Conservation (phyloP, 2,797 vertebrate species). For the Linurgus olivaceus region DNA sequence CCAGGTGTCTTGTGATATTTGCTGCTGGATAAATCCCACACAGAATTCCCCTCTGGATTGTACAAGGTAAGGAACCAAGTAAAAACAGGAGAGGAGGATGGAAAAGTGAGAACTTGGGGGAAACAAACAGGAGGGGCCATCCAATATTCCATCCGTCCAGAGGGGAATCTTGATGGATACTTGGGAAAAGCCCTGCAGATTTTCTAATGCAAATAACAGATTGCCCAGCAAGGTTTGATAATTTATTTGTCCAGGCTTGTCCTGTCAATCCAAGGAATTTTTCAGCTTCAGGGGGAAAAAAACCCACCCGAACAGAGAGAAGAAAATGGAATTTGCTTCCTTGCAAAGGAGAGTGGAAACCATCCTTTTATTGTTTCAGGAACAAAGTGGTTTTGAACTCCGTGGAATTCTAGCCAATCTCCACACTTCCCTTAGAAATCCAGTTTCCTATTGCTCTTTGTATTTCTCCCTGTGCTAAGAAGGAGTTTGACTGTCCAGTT, state of each 20-base stretch:
- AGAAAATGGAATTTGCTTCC: neutral
- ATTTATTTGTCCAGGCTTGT: neutral
- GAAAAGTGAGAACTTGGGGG: neutral
- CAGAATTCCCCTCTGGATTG: neutral
- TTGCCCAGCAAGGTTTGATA: neutral
- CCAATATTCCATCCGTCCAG: neutral
- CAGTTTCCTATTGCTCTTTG: fast-evolving
- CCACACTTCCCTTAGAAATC: neutral
- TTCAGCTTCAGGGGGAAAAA: neutral
- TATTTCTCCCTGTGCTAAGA: neutral
- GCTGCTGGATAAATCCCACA: neutral
- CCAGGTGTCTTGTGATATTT: neutral
- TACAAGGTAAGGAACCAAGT: neutral
- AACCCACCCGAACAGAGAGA: neutral
- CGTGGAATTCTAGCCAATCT: neutral
- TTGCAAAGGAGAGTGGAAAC: neutral
- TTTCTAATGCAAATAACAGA: neutral
- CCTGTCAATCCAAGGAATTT: neutral
- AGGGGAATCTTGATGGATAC: neutral
- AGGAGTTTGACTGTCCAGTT: neutral
- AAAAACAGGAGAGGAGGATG: neutral
- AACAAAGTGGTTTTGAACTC: neutral
- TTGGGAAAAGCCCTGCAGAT: neutral
- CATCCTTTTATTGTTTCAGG: neutral
- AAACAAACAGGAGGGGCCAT: neutral